A percentile compares a stretch with the other conserved stretches of the same genome.
These are phyloP conservation scores for Leptopilina boulardi DNA, from an alignment of 1,140 invertebrate species.

Conservation along the genomic window DNA sequence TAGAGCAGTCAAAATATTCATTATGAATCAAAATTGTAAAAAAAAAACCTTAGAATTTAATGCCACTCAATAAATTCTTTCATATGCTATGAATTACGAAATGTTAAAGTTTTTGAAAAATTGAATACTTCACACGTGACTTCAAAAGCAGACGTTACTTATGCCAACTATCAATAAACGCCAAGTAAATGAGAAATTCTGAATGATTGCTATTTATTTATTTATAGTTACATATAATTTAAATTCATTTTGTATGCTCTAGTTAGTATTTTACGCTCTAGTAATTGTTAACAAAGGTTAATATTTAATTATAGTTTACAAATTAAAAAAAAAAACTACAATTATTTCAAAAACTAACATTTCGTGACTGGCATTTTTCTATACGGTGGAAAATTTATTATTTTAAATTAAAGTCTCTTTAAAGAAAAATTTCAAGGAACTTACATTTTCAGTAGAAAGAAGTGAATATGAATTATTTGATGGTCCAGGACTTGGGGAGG, in stretches of 20 bases:
- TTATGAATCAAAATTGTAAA: not conserved
- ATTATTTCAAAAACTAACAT: not conserved
- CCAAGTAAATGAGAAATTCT: constrained; percentile 15
- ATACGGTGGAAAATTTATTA: not conserved
- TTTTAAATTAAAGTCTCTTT: not conserved
- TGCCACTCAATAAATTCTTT: not conserved
- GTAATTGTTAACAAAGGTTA: not conserved
- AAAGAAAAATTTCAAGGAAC: constrained; percentile 41
- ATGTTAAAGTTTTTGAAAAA: not conserved
- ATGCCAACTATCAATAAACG: constrained; percentile 32
- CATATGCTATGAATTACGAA: not conserved
- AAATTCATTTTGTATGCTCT: constrained; percentile 28
- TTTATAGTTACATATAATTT: constrained; percentile 20
- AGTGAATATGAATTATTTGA: constrained; percentile 71
- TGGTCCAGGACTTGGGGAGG: constrained; percentile 70
- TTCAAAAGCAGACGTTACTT: constrained; percentile 29
- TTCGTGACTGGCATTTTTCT: not conserved
- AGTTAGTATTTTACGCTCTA: not conserved
- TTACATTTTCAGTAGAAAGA: constrained; percentile 70
- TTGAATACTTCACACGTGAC: constrained; percentile 3
- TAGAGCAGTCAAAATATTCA: not conserved
- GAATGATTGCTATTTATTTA: constrained; percentile 20
- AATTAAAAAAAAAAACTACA: no score
- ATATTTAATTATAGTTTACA: not conserved
- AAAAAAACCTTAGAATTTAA: not conserved